Conservation (phyloP, 1,140 invertebrate species). For the Dendrolimus punctatus region DNA sequence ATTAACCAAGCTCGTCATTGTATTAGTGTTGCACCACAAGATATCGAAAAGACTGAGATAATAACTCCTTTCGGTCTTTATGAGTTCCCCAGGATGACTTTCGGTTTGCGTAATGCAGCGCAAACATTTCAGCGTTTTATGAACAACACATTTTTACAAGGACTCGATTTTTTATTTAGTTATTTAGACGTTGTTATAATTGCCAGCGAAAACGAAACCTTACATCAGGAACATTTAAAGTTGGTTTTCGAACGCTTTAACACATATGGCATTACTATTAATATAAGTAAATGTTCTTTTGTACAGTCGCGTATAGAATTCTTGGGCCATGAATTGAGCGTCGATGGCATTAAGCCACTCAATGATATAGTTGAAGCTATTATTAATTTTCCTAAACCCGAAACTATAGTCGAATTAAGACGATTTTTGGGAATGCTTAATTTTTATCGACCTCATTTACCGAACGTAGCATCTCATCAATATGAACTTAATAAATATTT, state of each 20-base stretch:
- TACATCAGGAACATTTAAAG: slow-evolving; percentile 3
- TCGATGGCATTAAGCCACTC: neutral
- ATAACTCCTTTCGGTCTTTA: slow-evolving; percentile 6
- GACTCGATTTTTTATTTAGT: slow-evolving; percentile 3
- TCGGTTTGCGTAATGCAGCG: slow-evolving; percentile 5
- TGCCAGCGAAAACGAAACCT: neutral
- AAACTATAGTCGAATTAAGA: slow-evolving; percentile 1
- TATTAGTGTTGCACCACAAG: neutral
- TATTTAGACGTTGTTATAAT: slow-evolving; percentile 5
- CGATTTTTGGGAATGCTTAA: slow-evolving; percentile 8
- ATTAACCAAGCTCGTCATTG: slow-evolving; percentile 2
- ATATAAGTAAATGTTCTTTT: slow-evolving; percentile 5
- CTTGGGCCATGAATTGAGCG: neutral
- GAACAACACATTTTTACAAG: neutral
- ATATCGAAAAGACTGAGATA: slow-evolving; percentile 5
- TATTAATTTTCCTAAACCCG: slow-evolving; percentile 1
- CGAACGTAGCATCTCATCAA: slow-evolving; percentile 4
- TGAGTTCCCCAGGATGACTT: slow-evolving; percentile 5
- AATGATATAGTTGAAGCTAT: slow-evolving; percentile 2
- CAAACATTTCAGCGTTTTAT: slow-evolving; percentile 9
- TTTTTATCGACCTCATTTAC: slow-evolving; percentile 4
- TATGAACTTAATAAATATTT: too few relatives aligned
- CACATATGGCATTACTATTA: slow-evolving; percentile 4
- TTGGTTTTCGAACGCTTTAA: neutral
- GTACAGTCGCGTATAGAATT: neutral